These are phyloP conservation scores for Albula glossodonta DNA, from an alignment of 2,113 vertebrate species.

Conservation along the genomic window DNA sequence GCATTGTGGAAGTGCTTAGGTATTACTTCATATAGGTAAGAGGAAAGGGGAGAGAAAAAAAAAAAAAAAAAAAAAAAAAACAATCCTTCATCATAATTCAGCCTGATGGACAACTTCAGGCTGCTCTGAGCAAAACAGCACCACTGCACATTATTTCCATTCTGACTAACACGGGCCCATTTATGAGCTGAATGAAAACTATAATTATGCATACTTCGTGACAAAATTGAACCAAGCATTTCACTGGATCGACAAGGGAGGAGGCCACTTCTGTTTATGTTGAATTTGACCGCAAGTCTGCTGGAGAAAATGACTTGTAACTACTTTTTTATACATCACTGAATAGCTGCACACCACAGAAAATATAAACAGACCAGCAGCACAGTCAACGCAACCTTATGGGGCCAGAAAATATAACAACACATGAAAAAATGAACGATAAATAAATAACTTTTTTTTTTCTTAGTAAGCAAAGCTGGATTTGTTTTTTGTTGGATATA, in stretches of 20 bases:
- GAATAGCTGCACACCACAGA: not conserved
- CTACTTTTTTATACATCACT: not conserved
- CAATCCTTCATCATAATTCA: constrained; percentile 4
- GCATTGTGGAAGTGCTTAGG: constrained; percentile 61
- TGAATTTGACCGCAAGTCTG: not conserved
- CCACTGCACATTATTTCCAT: not conserved
- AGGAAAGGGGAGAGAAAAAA: too few relatives aligned
- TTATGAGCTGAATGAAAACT: not conserved
- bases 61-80: not conserved
- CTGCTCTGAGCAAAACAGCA: not conserved
- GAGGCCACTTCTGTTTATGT: not conserved
- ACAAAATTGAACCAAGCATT: not conserved
- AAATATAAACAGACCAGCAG: constrained; percentile 10
- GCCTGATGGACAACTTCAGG: not conserved
- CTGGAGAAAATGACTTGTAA: not conserved
- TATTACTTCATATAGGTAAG: constrained; percentile 41
- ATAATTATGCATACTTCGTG: constrained; percentile 10
- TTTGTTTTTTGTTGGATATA: constrained; percentile 26
- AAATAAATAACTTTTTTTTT: constrained; percentile 32
- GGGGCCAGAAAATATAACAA: constrained; percentile 1
- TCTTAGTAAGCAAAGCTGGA: constrained; percentile 20
- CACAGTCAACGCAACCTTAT: constrained; percentile 4
- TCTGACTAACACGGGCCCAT: not conserved
- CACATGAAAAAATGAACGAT: not conserved
- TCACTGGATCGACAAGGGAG: not conserved